Evolutionary conservation across 1,140 invertebrate genomes (phyloP), one percentile per base, ranked within the genome.

Genomic region (Cepaea nemoralis): DNA sequence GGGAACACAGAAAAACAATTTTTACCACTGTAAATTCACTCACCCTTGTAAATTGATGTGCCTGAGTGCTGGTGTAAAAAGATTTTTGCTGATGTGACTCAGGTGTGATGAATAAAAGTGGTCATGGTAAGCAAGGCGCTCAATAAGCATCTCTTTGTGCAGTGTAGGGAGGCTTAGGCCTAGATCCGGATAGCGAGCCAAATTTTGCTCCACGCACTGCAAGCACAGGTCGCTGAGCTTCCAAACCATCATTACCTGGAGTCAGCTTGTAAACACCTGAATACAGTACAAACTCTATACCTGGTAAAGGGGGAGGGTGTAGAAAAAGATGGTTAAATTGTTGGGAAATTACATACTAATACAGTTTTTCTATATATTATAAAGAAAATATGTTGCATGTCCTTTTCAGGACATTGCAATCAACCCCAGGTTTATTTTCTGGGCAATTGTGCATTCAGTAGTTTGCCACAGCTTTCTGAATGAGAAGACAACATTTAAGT

Each of bases 111-210:
- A 69, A 33, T 74, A 83, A 33, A 89, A 82, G 42, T 84, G 69
- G 67, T 88, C 87, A 85, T 90, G 89, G 74, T 83, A 81, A 48
- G 82, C 83, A 5, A 90, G 83, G 33, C 88, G 59, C 55, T 86
- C 83, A 24, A 89, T 80, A 8, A 89, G 80, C 8, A 85, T 50
- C 81, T 89, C 87, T 85, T 89, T 89, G 82, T 87, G 84, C 22
- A 87, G 42, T 27, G 84, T 83, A 24, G 88, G 86, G 14, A 89
- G 83, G 70, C 73, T 50, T 0, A 70, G 37, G 67, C 84, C 79
- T 27, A 86, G 73, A 50, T 86, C 66, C 24, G 84, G 83, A 63
- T 88, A 87, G 24, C 69, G 42, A 33, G 83, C 73, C 35, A 89
- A 77, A 45, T 85, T 82, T 42, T 85, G 83, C 74, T 83, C 81